Percentiles rank a stretch among this genome's conserved stretches.
Conservation (phyloP, 1,140 invertebrate genomes). For the Heliconius hermathena region DNA sequence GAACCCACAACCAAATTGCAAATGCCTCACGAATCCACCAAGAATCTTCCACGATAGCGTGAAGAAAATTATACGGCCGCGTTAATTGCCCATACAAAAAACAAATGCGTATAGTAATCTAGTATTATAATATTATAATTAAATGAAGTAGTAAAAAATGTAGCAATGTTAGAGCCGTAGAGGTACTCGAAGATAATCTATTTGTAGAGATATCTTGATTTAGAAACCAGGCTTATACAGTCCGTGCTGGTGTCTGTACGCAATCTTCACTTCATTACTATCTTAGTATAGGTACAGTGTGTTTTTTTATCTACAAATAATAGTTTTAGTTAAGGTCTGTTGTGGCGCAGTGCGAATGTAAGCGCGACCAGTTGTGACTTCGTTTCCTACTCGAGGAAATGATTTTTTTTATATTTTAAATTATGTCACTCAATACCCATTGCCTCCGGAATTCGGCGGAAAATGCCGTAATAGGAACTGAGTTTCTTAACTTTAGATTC, state of each 20-base stretch:
- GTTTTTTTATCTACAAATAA: not conserved
- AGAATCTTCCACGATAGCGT: not conserved
- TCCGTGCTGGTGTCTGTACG: not conserved
- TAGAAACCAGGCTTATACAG: conserved; percentile 14
- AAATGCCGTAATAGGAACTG: too few species aligned
- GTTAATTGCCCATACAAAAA: conserved; percentile 6
- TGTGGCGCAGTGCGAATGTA: too few species aligned
- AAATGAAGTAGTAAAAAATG: not conserved
- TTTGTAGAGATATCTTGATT: conserved; percentile 14
- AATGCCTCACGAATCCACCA: not conserved
- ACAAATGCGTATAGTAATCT: not conserved
- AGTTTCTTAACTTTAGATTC: too few species aligned
- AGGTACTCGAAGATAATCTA: conserved; percentile 7
- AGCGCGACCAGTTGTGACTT: too few species aligned
- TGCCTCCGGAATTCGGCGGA: too few species aligned
- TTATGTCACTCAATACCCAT: too few species aligned
- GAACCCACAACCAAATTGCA: not conserved
- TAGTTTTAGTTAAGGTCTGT: not conserved
- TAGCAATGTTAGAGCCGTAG: not conserved
- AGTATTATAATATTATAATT: not conserved
- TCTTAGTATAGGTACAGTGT: not conserved
- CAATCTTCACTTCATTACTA: conserved; percentile 8
- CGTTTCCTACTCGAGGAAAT: too few species aligned
- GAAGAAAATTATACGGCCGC: not conserved
- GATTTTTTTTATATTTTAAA: too few species aligned